phyloP scores from a whole-genome alignment of 2,113 vertebrate genomes.

The Tetraodon nigroviridis region DNA sequence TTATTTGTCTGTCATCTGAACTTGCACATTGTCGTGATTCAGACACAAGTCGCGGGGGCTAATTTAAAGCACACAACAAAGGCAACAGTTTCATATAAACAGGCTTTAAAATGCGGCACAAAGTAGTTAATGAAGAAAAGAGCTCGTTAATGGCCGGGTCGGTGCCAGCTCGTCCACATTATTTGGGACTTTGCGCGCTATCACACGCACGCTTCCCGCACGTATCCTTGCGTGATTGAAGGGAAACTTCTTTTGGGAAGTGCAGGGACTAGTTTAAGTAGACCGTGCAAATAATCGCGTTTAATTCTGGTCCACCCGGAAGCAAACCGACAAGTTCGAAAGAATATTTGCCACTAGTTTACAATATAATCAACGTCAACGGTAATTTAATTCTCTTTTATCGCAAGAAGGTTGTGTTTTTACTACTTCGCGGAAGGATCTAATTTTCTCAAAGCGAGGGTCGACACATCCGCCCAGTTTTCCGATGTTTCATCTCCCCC shows the following conservation, averaged over 20 bases:
- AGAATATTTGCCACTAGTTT: neutral
- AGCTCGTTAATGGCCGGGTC: slow-evolving; percentile 45
- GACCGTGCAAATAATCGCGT: slow-evolving; percentile 35
- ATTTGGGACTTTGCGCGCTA: slow-evolving; percentile 64
- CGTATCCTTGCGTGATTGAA: slow-evolving; percentile 73
- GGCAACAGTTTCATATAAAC: neutral
- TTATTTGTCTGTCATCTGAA: neutral
- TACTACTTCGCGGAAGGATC: slow-evolving; percentile 77
- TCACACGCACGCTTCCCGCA: slow-evolving; percentile 67
- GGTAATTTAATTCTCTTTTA: neutral
- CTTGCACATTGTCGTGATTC: neutral
- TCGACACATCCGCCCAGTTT: slow-evolving; percentile 87
- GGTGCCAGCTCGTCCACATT: slow-evolving; percentile 47
- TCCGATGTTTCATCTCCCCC: slow-evolving; percentile 72
- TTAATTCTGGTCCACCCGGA: neutral
- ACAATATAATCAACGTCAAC: neutral
- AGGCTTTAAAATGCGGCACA: neutral
- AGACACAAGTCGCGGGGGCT: neutral
- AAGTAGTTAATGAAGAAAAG: neutral
- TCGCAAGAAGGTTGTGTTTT: slow-evolving; percentile 36
- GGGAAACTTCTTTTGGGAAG: slow-evolving; percentile 78
- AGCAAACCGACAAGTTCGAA: neutral
- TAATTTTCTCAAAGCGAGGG: slow-evolving; percentile 69
- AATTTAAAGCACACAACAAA: neutral
- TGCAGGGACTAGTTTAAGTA: slow-evolving; percentile 71